Evolutionary conservation across 2,888 invertebrate species (phyloP), one percentile per base, ranked within the genome.

Genomic region (Melanophora roralis): DNA sequence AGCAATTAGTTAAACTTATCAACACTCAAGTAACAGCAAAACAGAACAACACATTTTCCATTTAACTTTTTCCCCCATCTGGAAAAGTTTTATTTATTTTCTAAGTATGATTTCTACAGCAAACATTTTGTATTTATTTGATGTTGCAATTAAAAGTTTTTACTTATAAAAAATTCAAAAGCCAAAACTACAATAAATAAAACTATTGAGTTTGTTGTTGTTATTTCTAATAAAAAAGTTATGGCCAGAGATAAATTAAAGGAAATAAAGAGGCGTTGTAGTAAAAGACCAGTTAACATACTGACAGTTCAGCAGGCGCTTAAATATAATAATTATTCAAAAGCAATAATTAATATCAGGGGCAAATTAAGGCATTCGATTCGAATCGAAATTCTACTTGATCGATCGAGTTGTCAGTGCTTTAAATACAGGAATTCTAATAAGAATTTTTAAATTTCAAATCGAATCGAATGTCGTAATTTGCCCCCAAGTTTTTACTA

Each of bases 111-210:
- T 43, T 53, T 67, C 60, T 36, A 11, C 36, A 45, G 7, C n/a
- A 14, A 4, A 6, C 43, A 14, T 64, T 23, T 62, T 12, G 27
- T 36, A 71, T 60, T 67, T 71, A 83, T 85, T 85, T 85, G 83
- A 84, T 86, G 82, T 83, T 82, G 85, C 83, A 85, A 86, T 86
- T 86, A 85, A 84, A 86, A 86, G 85, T 82, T 86, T 84, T n/a
- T 32, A 12, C 19, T 1, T 2, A 32, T 16, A n/a, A 40, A 59
- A 19, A 19, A 60, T 1, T 27, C 4, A n/a, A n/a, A n/a, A n/a
- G n/a, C n/a, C n/a, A n/a, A n/a, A n/a, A n/a, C n/a, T n/a, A n/a
- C n/a, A n/a, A n/a, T 12, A 51, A 23, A 51, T n/a, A 27, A 69
- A 59, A 27, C 8, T 21, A 38, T 49, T 47, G 27, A 5, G 27